Conservation (phyloP, 2,888 invertebrate genomes). For the Zaprionus lineosus region DNA sequence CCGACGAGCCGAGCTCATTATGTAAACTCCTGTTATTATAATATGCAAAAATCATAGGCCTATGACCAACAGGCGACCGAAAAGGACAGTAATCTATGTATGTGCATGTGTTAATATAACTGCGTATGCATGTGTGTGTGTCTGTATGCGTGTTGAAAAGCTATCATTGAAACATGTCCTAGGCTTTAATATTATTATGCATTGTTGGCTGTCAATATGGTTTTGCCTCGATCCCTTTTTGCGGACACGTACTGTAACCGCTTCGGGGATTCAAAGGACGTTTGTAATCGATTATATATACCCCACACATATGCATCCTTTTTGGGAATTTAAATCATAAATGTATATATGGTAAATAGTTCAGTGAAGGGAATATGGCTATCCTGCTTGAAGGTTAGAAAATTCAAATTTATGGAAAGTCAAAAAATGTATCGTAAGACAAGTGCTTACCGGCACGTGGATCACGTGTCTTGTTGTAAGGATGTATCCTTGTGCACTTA, state of each 20-base stretch:
- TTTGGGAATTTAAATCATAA: too few species aligned
- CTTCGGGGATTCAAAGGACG: neutral
- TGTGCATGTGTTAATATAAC: constrained; percentile 1
- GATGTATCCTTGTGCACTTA: constrained; percentile 74
- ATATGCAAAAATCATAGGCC: constrained; percentile 39
- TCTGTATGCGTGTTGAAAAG: constrained; percentile 5
- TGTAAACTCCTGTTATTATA: constrained; percentile 24
- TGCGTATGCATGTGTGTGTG: neutral
- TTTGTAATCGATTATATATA: neutral
- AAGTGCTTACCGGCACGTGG: constrained; percentile 68
- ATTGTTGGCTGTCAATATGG: constrained; percentile 68
- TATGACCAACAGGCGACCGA: neutral
- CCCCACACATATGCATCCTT: too few species aligned
- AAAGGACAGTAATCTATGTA: neutral
- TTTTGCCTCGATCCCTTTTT: constrained; percentile 49
- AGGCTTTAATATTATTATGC: constrained; percentile 66
- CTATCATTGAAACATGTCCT: constrained; percentile 23
- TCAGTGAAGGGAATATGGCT: too few species aligned
- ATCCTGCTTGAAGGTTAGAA: too few species aligned
- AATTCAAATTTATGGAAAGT: too few species aligned
- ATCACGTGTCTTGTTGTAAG: constrained; percentile 62
- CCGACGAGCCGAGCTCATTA: constrained; percentile 18
- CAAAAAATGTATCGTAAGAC: constrained; percentile 28
- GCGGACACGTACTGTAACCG: neutral
- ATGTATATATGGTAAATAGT: too few species aligned